Evolutionary conservation across 2,797 vertebrate species (phyloP), one percentile per base, ranked within the genome.

Genomic region (Propithecus deckenii): DNA sequence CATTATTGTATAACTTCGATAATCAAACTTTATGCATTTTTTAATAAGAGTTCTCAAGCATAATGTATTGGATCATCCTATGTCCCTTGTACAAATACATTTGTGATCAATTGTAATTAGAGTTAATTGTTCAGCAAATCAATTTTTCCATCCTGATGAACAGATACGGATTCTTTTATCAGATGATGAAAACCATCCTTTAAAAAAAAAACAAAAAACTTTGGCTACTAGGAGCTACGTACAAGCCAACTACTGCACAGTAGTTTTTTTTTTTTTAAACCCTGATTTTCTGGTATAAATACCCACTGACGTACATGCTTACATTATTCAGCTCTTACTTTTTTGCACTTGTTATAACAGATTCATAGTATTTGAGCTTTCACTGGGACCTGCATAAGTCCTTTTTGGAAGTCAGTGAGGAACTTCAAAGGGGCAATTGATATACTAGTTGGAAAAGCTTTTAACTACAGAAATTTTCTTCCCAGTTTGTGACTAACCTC

Each of bases 401-500:
- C 5, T 32, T n/a, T 69, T 69, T 35, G 18, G 35, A 92, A 92
- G 43, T 87, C 41, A 81, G 3, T 28, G 4, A 88, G 48, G 32
- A 90, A 28, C 3, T 87, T 93, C 13, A 43, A 86, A 91, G 43
- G 55, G 22, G 25, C 55, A 84, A 59, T 0, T 72, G 32, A 67
- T 11, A 10, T 20, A 41, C 57, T 20, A 48, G 10, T 3, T 9
- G 10, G n/a, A 43, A 78, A 93, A 61, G 35, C 0, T 1, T 61
- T 76, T 63, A 28, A 11, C 59, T 35, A 72, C 0, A 93, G 41
- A 32, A 15, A 46, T 94, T 55, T 88, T 74, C 78, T 48, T 52
- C 30, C 25, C 18, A 81, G 35, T 48, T 30, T 8, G 10, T n/a
- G 52, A 98, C 99, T 98, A 63, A 99, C 99, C 99, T 99, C 99